Evolutionary conservation across 2,113 vertebrate genomes (phyloP).

Genomic region (Heloderma charlesbogerti): DNA sequence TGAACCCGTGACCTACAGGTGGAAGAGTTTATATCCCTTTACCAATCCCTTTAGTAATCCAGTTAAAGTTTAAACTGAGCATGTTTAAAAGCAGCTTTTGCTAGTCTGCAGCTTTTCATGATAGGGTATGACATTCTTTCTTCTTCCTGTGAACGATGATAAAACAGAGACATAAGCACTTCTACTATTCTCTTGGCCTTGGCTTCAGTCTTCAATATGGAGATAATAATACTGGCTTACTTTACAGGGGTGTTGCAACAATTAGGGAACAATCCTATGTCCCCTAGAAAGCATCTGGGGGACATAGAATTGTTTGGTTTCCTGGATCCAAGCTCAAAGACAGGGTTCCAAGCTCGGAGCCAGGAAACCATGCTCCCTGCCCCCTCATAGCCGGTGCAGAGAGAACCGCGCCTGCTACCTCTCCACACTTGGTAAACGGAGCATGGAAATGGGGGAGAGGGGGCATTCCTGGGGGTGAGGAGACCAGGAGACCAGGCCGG

Average conservation of each 20-base stretch:
- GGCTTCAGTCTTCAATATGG: not conserved
- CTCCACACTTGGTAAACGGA: no score
- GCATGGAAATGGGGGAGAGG: no score
- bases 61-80: constrained; percentile 52
- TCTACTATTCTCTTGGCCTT: not conserved
- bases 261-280: no score
- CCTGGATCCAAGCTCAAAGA: no score
- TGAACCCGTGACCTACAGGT: constrained; percentile 52
- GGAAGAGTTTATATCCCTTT: constrained; percentile 47
- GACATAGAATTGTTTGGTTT: no score
- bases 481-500: no score
- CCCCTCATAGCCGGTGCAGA: no score
- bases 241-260: not conserved
- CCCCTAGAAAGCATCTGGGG: no score
- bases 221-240: not conserved
- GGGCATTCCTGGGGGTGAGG: no score
- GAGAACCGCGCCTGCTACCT: no score
- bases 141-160: constrained; percentile 15
- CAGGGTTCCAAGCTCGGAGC: no score
- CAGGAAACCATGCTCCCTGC: no score
- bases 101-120: constrained; percentile 40
- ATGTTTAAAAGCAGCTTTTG: constrained; percentile 49
- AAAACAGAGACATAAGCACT: constrained; percentile 30
- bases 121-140: constrained; percentile 22
- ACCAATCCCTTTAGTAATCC: constrained; percentile 42